Evolutionary conservation across 2,797 vertebrate genomes (phyloP).

Genomic region (Tapera naevia): DNA sequence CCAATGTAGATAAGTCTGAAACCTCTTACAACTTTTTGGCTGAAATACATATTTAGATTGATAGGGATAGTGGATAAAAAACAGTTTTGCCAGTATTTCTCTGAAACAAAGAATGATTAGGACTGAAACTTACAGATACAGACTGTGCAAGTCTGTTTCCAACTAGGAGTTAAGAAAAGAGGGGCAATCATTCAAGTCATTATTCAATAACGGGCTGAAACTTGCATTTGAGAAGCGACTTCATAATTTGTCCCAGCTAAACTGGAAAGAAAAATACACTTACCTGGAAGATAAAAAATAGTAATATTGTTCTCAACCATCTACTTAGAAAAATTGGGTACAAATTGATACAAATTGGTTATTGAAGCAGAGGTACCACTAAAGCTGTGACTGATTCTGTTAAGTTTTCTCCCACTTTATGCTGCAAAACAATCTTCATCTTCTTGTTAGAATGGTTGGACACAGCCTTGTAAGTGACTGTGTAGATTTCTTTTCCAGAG

Average conservation of each 20-base stretch:
- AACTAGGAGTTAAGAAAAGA: background rate
- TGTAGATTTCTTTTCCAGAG: background rate
- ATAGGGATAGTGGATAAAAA: background rate
- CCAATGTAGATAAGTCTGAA: background rate
- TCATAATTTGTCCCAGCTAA: background rate
- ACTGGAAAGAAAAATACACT: constrained; percentile 1
- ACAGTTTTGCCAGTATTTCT: background rate
- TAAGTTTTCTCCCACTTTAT: background rate
- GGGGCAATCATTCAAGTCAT: background rate
- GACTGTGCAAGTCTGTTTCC: background rate
- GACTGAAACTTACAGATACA: background rate
- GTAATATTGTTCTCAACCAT: background rate
- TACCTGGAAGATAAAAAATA: background rate
- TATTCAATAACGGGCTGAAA: constrained; percentile 11
- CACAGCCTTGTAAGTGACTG: background rate
- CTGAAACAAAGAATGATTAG: background rate
- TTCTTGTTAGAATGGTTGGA: background rate
- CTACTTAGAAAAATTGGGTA: constrained; percentile 6
- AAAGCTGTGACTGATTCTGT: background rate
- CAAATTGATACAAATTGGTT: background rate
- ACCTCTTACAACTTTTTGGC: background rate
- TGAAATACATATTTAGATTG: background rate
- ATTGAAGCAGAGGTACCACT: background rate
- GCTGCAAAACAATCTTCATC: background rate
- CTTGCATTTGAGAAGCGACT: background rate